Conservation (phyloP, 2,888 invertebrate species). For the Cerceris ruficornis region DNA sequence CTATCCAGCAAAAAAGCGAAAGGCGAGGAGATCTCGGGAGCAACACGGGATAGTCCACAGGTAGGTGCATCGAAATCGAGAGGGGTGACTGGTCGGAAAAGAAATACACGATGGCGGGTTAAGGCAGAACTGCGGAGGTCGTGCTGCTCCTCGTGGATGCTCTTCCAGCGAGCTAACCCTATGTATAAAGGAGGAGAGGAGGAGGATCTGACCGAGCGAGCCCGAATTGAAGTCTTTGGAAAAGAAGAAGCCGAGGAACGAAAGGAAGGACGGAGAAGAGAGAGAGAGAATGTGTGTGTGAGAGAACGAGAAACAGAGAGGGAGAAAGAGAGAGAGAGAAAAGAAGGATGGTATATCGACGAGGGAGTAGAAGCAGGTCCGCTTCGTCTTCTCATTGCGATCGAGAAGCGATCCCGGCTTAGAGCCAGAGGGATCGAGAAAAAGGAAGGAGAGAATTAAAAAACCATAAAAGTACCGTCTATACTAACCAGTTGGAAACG, state of each 20-base stretch:
- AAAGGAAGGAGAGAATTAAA: conserved; percentile 39
- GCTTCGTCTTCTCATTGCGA: conserved; percentile 12
- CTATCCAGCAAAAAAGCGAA: conserved; percentile 23
- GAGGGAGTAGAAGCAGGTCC: conserved; percentile 7
- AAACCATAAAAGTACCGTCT: conserved; percentile 43
- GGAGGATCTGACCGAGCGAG: conserved; percentile 33
- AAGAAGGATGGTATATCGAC: conserved; percentile 13
- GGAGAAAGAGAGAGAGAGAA: not conserved
- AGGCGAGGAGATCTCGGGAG: conserved; percentile 7
- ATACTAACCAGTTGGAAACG: conserved; percentile 17
- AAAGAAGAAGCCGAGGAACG: conserved; percentile 28
- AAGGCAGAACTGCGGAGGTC: conserved; percentile 24
- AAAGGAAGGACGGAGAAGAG: conserved; percentile 10
- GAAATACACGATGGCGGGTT: conserved; percentile 17
- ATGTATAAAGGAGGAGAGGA: conserved; percentile 25
- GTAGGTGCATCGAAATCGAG: conserved; percentile 53
- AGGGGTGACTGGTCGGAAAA: conserved; percentile 34
- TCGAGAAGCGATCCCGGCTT: conserved; percentile 13
- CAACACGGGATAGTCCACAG: conserved; percentile 32
- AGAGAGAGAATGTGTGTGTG: no score
- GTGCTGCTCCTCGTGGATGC: conserved; percentile 30
- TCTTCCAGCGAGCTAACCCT: conserved; percentile 14
- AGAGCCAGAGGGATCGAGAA: conserved; percentile 13
- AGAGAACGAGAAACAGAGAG: not conserved
- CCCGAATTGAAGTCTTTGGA: conserved; percentile 54